Evolutionary conservation across 2,113 vertebrate species (phyloP).

Genomic region (Bubo bubo): DNA sequence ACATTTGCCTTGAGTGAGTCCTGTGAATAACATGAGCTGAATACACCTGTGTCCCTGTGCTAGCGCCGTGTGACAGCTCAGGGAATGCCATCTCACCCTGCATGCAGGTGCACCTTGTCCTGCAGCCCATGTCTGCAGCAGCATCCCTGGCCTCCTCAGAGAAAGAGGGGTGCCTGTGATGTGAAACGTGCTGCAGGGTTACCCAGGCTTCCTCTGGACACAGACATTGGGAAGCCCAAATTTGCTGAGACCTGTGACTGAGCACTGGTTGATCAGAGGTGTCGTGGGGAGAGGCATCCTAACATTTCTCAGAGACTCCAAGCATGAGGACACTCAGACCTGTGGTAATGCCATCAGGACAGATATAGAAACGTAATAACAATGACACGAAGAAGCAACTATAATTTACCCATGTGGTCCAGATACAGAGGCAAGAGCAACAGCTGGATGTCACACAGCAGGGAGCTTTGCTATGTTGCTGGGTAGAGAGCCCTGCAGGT

Average conservation of each 20-base stretch:
- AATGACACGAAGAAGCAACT: not conserved
- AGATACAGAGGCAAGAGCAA: not conserved
- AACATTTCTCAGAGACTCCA: not conserved
- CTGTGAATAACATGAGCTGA: no score
- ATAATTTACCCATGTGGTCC: not conserved
- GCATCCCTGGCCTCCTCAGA: fast-evolving
- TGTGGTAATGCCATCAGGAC: not conserved
- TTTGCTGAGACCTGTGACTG: not conserved
- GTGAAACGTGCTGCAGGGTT: fast-evolving
- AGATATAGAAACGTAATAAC: not conserved
- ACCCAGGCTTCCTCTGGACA: not conserved
- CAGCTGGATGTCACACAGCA: not conserved
- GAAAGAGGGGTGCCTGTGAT: not conserved
- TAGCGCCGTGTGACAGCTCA: not conserved
- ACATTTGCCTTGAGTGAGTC: not conserved
- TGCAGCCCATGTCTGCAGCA: not conserved
- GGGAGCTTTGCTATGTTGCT: not conserved
- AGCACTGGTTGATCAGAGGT: not conserved
- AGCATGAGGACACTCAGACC: not conserved
- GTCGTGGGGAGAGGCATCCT: not conserved
- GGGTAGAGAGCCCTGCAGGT: not conserved
- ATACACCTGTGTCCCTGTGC: fast-evolving
- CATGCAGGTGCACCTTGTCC: not conserved
- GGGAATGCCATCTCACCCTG: not conserved
- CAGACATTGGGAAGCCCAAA: not conserved